Evolutionary conservation across 2,797 vertebrate genomes (phyloP).

Genomic region (Gymnopithys bicolor): DNA sequence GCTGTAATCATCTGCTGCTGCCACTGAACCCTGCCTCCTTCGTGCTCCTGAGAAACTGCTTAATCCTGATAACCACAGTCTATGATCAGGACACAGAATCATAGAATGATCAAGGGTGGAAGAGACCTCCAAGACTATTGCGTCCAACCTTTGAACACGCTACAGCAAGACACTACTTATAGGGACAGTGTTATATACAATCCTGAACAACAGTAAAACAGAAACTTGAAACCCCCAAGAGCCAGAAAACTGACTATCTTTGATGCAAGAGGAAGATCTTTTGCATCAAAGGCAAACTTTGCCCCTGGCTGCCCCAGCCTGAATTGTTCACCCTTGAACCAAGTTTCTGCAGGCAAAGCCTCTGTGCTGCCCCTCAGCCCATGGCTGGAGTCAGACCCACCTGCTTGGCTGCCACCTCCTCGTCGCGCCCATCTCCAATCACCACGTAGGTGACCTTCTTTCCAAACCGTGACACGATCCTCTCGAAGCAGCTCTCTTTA

Average conservation of each 20-base stretch:
- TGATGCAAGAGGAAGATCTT: background rate
- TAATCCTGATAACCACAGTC: background rate
- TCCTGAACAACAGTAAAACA: background rate
- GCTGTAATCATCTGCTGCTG: background rate
- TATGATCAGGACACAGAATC: background rate
- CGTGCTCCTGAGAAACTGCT: background rate
- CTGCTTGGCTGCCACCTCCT: conserved; percentile 98
- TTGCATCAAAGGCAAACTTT: background rate
- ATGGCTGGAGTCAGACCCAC: conserved; percentile 64
- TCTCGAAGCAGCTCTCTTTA: conserved; percentile 98
- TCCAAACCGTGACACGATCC: conserved; percentile 94
- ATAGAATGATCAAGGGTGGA: background rate
- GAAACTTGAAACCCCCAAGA: background rate
- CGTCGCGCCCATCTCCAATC: conserved; percentile 96
- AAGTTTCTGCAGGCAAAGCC: background rate
- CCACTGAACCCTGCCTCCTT: background rate
- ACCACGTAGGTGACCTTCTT: conserved; percentile 98
- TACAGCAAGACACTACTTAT: background rate
- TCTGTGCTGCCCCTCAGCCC: background rate
- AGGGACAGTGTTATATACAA: background rate
- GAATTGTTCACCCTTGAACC: background rate
- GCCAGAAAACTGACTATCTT: background rate
- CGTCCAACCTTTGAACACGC: background rate
- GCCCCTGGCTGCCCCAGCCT: background rate
- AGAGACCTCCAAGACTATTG: background rate